Conservation (phyloP, 2,797 vertebrate genomes). For the Peromyscus aztecus region DNA sequence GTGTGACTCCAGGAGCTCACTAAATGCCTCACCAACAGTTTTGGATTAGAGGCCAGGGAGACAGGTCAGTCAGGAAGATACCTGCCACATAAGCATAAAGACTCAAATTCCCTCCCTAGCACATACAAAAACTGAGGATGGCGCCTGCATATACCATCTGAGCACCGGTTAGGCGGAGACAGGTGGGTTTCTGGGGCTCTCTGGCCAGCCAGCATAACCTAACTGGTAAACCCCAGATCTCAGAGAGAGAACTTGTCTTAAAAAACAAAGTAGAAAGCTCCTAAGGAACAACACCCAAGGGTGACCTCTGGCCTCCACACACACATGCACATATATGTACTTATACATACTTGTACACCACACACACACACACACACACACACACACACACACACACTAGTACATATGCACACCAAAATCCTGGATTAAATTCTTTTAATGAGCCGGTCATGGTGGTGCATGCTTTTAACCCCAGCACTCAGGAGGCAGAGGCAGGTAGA, state of each 20-base stretch:
- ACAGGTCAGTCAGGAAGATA: background rate
- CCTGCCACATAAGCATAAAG: background rate
- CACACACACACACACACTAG: background rate
- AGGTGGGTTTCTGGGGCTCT: background rate
- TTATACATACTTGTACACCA: background rate
- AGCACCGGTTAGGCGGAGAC: too few species aligned
- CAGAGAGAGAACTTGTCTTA: background rate
- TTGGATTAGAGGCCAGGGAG: background rate
- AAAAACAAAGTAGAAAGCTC: background rate
- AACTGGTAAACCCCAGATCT: background rate
- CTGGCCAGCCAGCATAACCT: background rate
- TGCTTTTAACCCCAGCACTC: too few species aligned
- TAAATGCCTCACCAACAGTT: background rate
- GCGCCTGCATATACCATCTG: background rate
- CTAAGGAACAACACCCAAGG: background rate
- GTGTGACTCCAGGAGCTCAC: background rate
- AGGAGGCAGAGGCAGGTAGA: background rate
- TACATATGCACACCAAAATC: background rate
- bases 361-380: background rate
- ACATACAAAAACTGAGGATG: background rate
- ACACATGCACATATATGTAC: background rate
- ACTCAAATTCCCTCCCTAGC: background rate
- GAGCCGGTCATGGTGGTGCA: too few species aligned
- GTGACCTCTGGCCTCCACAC: background rate
- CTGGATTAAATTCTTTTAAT: background rate